A percentile compares a stretch with the other conserved stretches of the same genome.
Evolutionary conservation across 1,140 invertebrate genomes (phyloP).

Genomic region (Hermetia illucens): DNA sequence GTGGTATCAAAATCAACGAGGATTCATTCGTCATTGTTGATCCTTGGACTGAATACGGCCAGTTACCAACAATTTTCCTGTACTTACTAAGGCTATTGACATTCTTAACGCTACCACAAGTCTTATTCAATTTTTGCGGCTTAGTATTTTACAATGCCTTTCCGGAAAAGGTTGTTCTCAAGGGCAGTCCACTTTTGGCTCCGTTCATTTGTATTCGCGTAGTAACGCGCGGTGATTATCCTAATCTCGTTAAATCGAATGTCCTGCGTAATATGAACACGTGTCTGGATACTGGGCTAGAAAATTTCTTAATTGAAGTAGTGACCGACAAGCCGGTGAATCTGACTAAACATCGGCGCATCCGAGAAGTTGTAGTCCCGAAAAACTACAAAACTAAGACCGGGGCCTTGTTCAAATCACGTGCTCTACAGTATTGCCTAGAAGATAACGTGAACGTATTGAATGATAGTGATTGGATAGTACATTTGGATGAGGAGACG

Average conservation of each 20-base stretch:
- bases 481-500: slow-evolving; percentile 96
- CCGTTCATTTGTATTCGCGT: slow-evolving; percentile 93
- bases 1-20: slow-evolving; percentile 53
- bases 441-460: slow-evolving; percentile 82
- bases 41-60: slow-evolving; percentile 68
- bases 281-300: slow-evolving; percentile 77
- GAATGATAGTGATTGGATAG: slow-evolving; percentile 87
- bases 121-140: slow-evolving; percentile 83
- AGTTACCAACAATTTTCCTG: slow-evolving; percentile 51
- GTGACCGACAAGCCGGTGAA: slow-evolving; percentile 85
- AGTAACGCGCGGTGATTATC: slow-evolving; percentile 91
- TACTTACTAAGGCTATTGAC: slow-evolving; percentile 71
- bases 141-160: slow-evolving; percentile 89
- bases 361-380: slow-evolving; percentile 79
- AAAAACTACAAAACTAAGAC: slow-evolving; percentile 70
- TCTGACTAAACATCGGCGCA: slow-evolving; percentile 51
- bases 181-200: slow-evolving; percentile 77
- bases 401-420: slow-evolving; percentile 87
- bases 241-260: slow-evolving; percentile 80
- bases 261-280: slow-evolving; percentile 79
- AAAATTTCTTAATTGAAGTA: slow-evolving; percentile 95
- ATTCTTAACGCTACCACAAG: slow-evolving; percentile 77
- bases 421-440: slow-evolving; percentile 90
- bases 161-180: slow-evolving; percentile 79
- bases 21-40: slow-evolving; percentile 48